Evolutionary conservation across 2,113 vertebrate species (phyloP).

Genomic region (Puffinus mauretanicus): DNA sequence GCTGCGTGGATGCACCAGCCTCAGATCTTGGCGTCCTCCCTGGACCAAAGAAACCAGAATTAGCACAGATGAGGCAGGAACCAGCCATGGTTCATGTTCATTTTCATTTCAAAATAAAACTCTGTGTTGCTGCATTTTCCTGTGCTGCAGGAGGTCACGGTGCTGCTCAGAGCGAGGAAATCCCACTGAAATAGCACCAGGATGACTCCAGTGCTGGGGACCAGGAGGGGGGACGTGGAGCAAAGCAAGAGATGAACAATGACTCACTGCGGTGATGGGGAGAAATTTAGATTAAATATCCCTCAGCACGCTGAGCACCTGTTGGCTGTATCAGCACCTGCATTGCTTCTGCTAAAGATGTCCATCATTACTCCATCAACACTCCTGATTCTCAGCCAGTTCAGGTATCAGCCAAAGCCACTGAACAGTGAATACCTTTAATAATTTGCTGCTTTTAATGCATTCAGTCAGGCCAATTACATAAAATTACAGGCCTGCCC

Average conservation of each 20-base stretch:
- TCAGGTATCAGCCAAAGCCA: slow-evolving; percentile 17
- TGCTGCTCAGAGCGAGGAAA: not conserved
- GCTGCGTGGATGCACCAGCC: accelerated
- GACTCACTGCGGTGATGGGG: not conserved
- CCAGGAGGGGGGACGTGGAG: not conserved
- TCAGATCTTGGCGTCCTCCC: not conserved
- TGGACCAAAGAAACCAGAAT: not conserved
- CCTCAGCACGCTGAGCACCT: not conserved
- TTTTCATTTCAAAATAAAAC: not conserved
- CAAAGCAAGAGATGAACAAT: not conserved
- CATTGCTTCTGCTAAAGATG: not conserved
- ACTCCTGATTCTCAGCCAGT: not conserved
- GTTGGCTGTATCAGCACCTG: slow-evolving; percentile 46
- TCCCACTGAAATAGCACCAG: not conserved
- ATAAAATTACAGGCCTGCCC: slow-evolving; percentile 42
- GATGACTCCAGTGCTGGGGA: not conserved
- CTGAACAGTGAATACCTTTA: slow-evolving; percentile 27
- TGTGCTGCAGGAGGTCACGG: not conserved
- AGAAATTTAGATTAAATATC: slow-evolving; percentile 8
- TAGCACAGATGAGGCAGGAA: not conserved
- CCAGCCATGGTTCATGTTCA: not conserved
- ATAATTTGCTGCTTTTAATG: slow-evolving; percentile 26
- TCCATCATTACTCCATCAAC: slow-evolving; percentile 4
- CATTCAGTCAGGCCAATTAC: slow-evolving; percentile 48
- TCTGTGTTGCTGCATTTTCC: not conserved